Evolutionary conservation across 1,140 invertebrate species (phyloP), one percentile per base, ranked within the genome.

Genomic region (Telenomus remus): DNA sequence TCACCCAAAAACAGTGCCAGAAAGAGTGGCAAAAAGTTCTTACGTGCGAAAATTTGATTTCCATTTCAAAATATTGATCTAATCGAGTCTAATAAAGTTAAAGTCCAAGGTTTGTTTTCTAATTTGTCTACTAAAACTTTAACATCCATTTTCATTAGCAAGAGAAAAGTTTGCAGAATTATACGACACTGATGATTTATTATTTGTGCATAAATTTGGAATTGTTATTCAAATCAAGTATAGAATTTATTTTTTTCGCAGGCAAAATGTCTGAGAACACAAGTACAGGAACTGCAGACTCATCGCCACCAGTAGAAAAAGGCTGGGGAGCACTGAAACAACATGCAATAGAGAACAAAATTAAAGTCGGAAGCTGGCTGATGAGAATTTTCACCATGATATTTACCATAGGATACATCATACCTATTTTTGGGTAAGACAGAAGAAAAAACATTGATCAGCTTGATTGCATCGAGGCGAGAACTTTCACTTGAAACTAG

Each of bases 371-470:
- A 6, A 86, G 97, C 9, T 97, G 95, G 95, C 88, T 92, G 10
- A 95, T 95, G 12, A 88, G 97, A 80, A 80, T 97, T 12, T 90
- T 95, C 27, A 95, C 94, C 0, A 91, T 98, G 13, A 74, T 96
- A 10, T 97, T 95, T 84, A 93, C 94, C 6, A 85, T 96, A 78
- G 91, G 91, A 80, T 98, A 97, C 88, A 89, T 98, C 35, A 84
- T 98, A 76, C 96, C 96, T 61, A 88, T 97, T 76, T 95, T 97
- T 88, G 94, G 94, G 96, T 97, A 90, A 91, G 91, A 90, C 7
- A 43, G n/a, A 10, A 19, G 13, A 12, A 12, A 11, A 13, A 35
- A 57, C n/a, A 47, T 63, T 10, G 9, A 39, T 39, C 3, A 4
- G n/a, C n/a, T 39, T 11, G 37, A 39, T 39, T 39, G n/a, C 9